Evolutionary conservation across 92 coral and sea anemone species (phyloP), one percentile per base, ranked within the genome.

Genomic region (Zoanthus gigantus): DNA sequence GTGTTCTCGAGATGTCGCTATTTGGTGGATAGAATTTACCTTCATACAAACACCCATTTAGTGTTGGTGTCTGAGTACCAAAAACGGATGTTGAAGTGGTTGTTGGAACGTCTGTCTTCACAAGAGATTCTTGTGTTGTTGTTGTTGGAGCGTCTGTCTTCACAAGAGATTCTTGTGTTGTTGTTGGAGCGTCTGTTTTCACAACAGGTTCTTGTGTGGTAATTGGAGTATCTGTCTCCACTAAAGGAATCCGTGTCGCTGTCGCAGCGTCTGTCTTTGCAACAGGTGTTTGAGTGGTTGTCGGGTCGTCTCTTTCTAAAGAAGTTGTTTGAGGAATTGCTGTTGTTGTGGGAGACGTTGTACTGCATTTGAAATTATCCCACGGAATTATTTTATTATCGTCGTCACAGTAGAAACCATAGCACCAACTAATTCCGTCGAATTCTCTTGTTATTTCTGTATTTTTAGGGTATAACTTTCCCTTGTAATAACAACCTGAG

Each of bases 341-440:
- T 42, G 28, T 44, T 23, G n/a, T 0, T 60, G 71, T 60, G 1
- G 56, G 12, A 34, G 56, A 56, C 30, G 83, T 12, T 58, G 32
- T 28, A 10, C 7, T 37, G 16, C 85, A 80, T 0, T 80, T 12
- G 34, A 45, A 65, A 65, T 80, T 17, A 80, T 80, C 45, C 85
- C 85, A 80, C 0, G 7, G 0, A n/a, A 9, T 0, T 3, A 63
- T 8, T 0, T 45, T 5, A 45, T 74, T 73, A 45, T 44, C 44
- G 2, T 44, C 6, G 31, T 44, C 23, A 80, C 85, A 80, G 3
- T 0, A 1, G 10, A 7, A 3, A 13, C 85, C 85, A 31, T 3
- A 63, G n/a, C 85, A 80, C 85, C 85, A 80, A 29, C 23, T 80
- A 17, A 10, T 0, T 45, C 85, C 85, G 46, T 80, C 85, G 31